A percentile compares a stretch with the other conserved stretches of the same genome.
Conservation (phyloP, 2,797 vertebrate genomes). For the Parauchenoglanis ngamensis region DNA sequence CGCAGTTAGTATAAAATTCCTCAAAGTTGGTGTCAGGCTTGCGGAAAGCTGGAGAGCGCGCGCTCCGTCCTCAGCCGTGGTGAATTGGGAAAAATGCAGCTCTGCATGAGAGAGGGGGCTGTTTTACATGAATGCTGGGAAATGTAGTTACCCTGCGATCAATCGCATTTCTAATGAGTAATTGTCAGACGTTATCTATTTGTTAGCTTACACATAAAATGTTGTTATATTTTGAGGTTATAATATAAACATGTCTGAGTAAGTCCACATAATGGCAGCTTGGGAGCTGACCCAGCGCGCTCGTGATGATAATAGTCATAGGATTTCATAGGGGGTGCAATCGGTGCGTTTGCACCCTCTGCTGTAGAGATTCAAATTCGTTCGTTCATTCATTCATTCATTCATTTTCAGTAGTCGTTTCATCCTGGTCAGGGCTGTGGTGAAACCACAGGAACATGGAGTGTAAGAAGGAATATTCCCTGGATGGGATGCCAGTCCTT, state of each 20-base stretch:
- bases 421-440: neutral
- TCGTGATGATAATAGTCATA: neutral
- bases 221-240: neutral
- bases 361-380: neutral
- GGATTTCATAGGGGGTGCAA: neutral
- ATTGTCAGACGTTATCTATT: neutral
- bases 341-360: constrained; percentile 24
- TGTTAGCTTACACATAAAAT: neutral
- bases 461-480: neutral
- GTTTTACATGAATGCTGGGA: constrained; percentile 60
- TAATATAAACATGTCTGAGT: neutral
- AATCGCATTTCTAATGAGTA: neutral
- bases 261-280: too few relatives aligned
- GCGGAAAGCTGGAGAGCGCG: neutral
- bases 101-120: constrained; percentile 35
- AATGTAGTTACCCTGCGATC: constrained; percentile 64
- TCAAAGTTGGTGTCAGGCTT: constrained; percentile 13
- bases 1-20: neutral
- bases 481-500: neutral
- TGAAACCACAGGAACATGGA: neutral
- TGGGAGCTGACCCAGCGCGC: neutral
- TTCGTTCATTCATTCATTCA: constrained; percentile 8
- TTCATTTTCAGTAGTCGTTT: neutral
- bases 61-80: constrained; percentile 24
- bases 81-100: constrained; percentile 37